Base-by-base conservation (phyloP, 2,113 vertebrate species). In the Tringa solitaria region DNA sequence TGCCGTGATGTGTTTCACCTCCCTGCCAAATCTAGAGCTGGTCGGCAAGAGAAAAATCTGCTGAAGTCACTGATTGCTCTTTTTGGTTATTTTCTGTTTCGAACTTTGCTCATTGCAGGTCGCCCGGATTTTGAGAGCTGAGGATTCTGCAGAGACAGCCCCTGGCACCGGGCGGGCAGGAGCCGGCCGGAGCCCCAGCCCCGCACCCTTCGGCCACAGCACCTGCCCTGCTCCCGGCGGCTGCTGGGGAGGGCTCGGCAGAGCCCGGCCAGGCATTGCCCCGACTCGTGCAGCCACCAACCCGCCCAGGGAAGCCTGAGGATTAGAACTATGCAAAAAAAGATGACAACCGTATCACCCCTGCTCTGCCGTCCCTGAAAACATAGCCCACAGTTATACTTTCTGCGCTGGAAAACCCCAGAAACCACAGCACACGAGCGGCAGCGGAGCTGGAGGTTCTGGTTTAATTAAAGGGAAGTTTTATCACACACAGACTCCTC, bases 321-420 rank as follows among this genome's bases (percentile, higher is more conserved):
- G 91, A 93, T 76, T 10, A 90, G 50, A 84, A 69, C 35, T 8
- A 95, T 92, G 88, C 74, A 96, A 90, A 90, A 90, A 53, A 53
- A 33, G 14, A 4, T 77, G 67, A 84, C 76, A 84, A 84, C 16
- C 53, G 70, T 50, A 41, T 37, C 45, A 2, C 64, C 90, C 90
- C 51, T 79, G 85, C 89, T 91, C 43, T 84, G 84, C 80, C 93
- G 70, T 16, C 76, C 59, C 88, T 76, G 51, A 90, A 95, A 93
- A 90, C 93, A 68, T 92, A 79, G 92, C 90, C 91, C 90, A 75
- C 82, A 74, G 92, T 80, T 21, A 93, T 0, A 16, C 63, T 90
- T 96, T 96, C 78, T 13, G 39, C 0, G 9, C 91, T 94, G 93
- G 91, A 88, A 97, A 97, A 97, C 89, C 93, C 93, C 96, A 93